These are phyloP conservation scores for Crocallis elinguaria DNA, from an alignment of 2,888 invertebrate species.

Conservation along the genomic window DNA sequence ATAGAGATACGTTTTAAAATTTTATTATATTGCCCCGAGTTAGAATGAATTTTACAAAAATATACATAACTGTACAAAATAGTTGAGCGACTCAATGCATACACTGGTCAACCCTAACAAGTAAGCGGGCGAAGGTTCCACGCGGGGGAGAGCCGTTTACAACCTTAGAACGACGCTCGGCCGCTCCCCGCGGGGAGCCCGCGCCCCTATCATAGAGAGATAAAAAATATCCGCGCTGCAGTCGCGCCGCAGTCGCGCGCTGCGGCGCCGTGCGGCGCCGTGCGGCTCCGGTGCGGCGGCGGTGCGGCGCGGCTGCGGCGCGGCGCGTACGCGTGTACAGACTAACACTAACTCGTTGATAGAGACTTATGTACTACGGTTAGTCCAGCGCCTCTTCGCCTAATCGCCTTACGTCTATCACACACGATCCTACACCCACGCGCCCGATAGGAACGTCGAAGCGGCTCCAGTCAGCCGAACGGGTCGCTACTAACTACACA, in stretches of 20 bases:
- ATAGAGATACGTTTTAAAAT: slow-evolving; percentile 64
- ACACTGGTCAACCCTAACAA: slow-evolving; percentile 61
- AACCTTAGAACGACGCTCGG: background rate
- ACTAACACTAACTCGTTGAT: slow-evolving; percentile 82
- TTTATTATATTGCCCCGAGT: slow-evolving; percentile 80
- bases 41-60: slow-evolving; percentile 82
- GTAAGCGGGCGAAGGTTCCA: slow-evolving; percentile 23
- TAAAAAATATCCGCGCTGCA: slow-evolving; percentile 28
- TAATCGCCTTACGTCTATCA: slow-evolving; percentile 44
- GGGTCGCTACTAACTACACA: slow-evolving; percentile 21
- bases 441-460: slow-evolving; percentile 57
- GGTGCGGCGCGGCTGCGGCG: slow-evolving; percentile 29
- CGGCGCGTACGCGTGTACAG: slow-evolving; percentile 37
- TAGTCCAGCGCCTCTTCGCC: slow-evolving; percentile 45
- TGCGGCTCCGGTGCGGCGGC: slow-evolving; percentile 31
- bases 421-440: slow-evolving; percentile 52
- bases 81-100: slow-evolving; percentile 73
- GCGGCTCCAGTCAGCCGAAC: slow-evolving; percentile 46
- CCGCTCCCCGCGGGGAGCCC: background rate
- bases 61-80: slow-evolving; percentile 81
- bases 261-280: slow-evolving; percentile 32
- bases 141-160: slow-evolving; percentile 8
- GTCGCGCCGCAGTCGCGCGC: slow-evolving; percentile 22
- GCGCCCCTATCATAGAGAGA: slow-evolving; percentile 19
- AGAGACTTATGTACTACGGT: slow-evolving; percentile 65